Base-by-base conservation (phyloP, 2,888 invertebrate genomes). In the Platycnemis pennipes region DNA sequence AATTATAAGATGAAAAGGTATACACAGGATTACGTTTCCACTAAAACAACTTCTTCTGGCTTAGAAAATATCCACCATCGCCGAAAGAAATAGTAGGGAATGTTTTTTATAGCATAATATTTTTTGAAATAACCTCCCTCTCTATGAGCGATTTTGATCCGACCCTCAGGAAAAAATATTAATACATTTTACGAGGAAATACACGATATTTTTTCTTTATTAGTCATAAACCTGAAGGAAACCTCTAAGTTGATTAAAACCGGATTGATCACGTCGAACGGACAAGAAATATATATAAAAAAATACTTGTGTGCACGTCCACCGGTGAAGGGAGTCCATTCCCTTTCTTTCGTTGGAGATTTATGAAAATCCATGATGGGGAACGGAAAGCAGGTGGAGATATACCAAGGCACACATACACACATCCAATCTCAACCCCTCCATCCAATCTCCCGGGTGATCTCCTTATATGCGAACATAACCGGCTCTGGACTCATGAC, bases 391-490 rank as follows among this genome's bases (percentile, higher is more conserved):
- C 49, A 49, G n/a, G n/a, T 13, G 13, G 53, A 13, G 53, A 53
- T 53, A 13, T 16, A 53, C 11, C 53, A 53, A 22, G 2, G 26
- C 63, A 5, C 63, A 63, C 22, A 19, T 63, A 63, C 63, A 26
- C 63, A 63, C 63, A 26, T 26, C 19, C 63, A 63, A 63, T 63
- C 63, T 22, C 63, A 16, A 63, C 26, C 22, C 26, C 63, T 63
- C 19, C 26, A 63, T 63, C 63, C 63, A 63, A 63, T 63, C 26
- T 63, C 63, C 63, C 63, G 63, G 63, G 1, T 63, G 63, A 63
- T 63, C 63, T 63, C 63, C 63, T 63, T 63, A 63, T 63, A 63
- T 22, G 63, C 63, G 63, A 63, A 63, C 63, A 63, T 63, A 63
- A 26, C 26, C 63, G 63, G 63, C 63, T 19, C 19, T 3, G 63